A percentile compares a stretch with the other conserved stretches of the same genome.
Evolutionary conservation across 2,888 invertebrate species (phyloP).

Genomic region (Trachelus iudaicus): DNA sequence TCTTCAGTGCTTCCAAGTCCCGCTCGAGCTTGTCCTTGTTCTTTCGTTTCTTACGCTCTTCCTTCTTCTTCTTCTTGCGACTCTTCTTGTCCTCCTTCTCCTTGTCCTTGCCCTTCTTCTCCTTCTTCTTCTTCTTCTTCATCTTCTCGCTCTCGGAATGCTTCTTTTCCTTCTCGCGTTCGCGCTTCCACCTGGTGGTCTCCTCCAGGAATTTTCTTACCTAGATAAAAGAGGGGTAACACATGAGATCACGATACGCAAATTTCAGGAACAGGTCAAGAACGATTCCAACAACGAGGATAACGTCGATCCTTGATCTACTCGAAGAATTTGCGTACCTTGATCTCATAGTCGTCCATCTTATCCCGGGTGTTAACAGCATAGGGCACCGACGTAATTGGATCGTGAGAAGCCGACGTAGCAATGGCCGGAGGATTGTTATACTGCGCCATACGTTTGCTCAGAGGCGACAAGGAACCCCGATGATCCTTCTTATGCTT

Average conservation of each 20-base stretch:
- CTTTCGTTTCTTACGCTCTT: constrained; percentile 71
- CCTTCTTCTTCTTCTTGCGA: constrained; percentile 73
- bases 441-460: constrained; percentile 85
- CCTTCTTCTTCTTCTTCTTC: constrained; percentile 80
- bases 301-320: constrained; percentile 74
- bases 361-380: constrained; percentile 63
- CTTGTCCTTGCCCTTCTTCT: constrained; percentile 78
- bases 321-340: constrained; percentile 80
- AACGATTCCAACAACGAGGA: too few species aligned
- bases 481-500: constrained; percentile 73
- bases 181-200: constrained; percentile 81
- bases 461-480: constrained; percentile 83
- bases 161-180: constrained; percentile 80
- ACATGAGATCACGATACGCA: too few species aligned
- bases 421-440: constrained; percentile 76
- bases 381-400: constrained; percentile 66
- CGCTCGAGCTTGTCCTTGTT: constrained; percentile 70
- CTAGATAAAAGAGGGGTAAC: constrained; percentile 41
- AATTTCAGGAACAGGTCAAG: too few species aligned
- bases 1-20: constrained; percentile 73
- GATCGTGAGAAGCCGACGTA: constrained; percentile 64
- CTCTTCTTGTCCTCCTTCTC: constrained; percentile 72
- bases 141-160: constrained; percentile 74
- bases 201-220: constrained; percentile 88
- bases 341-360: constrained; percentile 73